Evolutionary conservation across 2,797 vertebrate genomes (phyloP).

Genomic region (Emys orbicularis): DNA sequence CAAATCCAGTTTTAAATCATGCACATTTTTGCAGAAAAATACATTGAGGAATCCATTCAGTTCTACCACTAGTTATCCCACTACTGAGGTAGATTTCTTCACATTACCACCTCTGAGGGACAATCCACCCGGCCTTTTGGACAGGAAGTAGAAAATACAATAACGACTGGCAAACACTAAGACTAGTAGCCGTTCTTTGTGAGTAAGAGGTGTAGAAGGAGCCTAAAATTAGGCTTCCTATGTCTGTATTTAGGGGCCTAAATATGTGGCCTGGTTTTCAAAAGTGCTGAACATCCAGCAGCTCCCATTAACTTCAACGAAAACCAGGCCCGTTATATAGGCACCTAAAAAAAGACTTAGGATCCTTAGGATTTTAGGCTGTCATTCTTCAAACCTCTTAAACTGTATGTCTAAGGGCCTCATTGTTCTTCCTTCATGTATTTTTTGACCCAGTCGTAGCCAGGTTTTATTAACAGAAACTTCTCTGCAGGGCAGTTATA

Average conservation of each 20-base stretch:
- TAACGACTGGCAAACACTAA: background rate
- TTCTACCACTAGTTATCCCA: background rate
- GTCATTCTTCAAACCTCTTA: background rate
- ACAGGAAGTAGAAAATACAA: background rate
- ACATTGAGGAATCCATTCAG: background rate
- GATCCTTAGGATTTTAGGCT: background rate
- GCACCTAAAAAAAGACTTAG: background rate
- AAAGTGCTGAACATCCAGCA: conserved; percentile 14
- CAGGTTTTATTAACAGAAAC: background rate
- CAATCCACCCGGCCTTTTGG: background rate
- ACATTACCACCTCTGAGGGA: background rate
- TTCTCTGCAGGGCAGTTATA: background rate
- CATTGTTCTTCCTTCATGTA: background rate
- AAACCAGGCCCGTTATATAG: background rate
- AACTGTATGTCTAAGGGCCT: background rate
- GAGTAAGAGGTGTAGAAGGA: background rate
- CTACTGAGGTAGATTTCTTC: background rate
- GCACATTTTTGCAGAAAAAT: background rate
- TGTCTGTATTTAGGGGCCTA: background rate
- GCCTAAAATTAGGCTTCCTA: background rate
- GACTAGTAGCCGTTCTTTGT: background rate
- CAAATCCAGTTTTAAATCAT: background rate
- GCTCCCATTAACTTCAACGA: background rate
- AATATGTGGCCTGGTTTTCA: conserved; percentile 27
- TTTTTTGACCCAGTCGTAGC: background rate